Percentiles rank a stretch among this genome's conserved stretches.
Evolutionary conservation across 1,140 invertebrate genomes (phyloP).

Genomic region (Chionoecetes opilio): DNA sequence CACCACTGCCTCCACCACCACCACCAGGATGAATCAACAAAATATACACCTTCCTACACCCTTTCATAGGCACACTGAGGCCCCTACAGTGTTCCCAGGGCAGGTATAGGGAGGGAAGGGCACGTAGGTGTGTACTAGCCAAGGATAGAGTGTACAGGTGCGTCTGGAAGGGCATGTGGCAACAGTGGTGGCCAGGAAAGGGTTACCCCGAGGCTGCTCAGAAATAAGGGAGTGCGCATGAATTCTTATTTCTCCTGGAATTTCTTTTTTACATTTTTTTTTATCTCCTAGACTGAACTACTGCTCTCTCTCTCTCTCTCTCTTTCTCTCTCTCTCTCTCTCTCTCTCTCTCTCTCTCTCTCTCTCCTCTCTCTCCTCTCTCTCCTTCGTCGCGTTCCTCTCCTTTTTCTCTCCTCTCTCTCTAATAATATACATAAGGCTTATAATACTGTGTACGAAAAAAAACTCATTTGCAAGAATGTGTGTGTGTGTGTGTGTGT

Average conservation of each 20-base stretch:
- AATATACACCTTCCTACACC: not conserved
- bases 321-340: slow-evolving; percentile 30
- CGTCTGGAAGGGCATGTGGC: not conserved
- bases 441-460: not conserved
- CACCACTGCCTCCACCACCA: not conserved
- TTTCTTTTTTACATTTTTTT: not conserved
- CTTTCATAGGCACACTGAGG: not conserved
- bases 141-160: not conserved
- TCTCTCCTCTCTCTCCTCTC: not conserved
- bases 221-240: not conserved
- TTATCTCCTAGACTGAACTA: not conserved
- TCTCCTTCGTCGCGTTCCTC: not conserved
- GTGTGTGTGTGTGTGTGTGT: slow-evolving; percentile 18
- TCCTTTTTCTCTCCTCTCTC: not conserved
- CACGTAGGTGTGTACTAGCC: not conserved
- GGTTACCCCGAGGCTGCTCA: not conserved
- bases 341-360: slow-evolving; percentile 32
- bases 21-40: not conserved
- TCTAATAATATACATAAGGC: not conserved
- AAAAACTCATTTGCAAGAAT: not conserved
- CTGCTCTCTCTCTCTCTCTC: not conserved
- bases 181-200: not conserved
- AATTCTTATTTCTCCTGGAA: not conserved
- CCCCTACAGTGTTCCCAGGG: not conserved
- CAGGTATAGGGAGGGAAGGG: not conserved